phyloP scores from a whole-genome alignment of 2,797 vertebrate genomes.

The Peromyscus eremicus region DNA sequence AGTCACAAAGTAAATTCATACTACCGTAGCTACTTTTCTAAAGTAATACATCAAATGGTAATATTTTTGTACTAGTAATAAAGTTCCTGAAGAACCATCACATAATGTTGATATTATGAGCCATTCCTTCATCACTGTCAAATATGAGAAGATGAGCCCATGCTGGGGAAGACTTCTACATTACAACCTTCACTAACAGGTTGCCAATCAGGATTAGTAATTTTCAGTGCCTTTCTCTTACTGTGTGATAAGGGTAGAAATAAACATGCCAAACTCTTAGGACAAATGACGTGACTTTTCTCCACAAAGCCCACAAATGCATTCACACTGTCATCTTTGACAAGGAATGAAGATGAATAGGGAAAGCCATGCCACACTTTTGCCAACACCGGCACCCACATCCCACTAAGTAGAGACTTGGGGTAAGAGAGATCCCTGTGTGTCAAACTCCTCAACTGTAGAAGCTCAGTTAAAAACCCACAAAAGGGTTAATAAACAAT shows the following conservation, averaged over 20 bases:
- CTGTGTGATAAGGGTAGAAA: constrained; percentile 23
- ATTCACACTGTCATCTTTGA: constrained; percentile 55
- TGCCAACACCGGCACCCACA: constrained; percentile 37
- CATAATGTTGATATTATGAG: constrained; percentile 46
- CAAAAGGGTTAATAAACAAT: constrained; percentile 71
- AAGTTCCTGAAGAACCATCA: constrained; percentile 41
- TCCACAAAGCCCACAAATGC: constrained; percentile 57
- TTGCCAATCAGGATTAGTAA: constrained; percentile 29
- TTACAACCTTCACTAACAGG: constrained; percentile 37
- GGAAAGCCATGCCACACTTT: neutral
- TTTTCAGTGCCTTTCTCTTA: constrained; percentile 47
- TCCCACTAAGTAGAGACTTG: constrained; percentile 66
- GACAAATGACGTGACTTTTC: constrained; percentile 34
- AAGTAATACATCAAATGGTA: constrained; percentile 55
- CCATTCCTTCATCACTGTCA: constrained; percentile 70
- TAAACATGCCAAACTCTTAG: constrained; percentile 25
- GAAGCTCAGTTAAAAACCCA: constrained; percentile 60
- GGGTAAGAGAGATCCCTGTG: constrained; percentile 36
- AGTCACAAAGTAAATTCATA: constrained; percentile 49
- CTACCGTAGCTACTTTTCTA: constrained; percentile 48
- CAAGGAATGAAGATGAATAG: constrained; percentile 59
- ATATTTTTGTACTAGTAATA: constrained; percentile 59
- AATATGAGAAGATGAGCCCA: constrained; percentile 57
- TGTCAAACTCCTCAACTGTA: constrained; percentile 41
- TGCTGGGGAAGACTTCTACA: neutral